Evolutionary conservation across 2,797 vertebrate genomes (phyloP), one percentile per base, ranked within the genome.

Genomic region (Bovichtus variegatus): DNA sequence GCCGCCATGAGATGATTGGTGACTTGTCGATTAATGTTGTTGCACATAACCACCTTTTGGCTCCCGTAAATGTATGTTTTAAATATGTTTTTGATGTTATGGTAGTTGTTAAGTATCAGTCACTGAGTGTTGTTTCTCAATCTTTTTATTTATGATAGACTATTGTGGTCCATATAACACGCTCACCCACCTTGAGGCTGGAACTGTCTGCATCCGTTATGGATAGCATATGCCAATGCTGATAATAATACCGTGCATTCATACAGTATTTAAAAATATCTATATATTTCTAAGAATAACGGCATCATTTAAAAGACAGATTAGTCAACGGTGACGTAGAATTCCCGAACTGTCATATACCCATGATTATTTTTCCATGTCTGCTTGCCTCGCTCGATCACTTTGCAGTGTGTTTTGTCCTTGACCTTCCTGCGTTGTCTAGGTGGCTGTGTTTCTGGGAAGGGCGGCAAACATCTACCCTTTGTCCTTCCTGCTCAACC

Each of bases 401-500:
- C n/a, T 25, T 34, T 11, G 11, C 36, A 49, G 41, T 57, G 21
- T 47, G 36, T 79, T 79, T 4, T 50, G 23, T 89, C 92, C 93
- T 94, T 95, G 82, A 94, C 94, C 9, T 46, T 43, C 2, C 2
- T 53, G 44, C 4, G 13, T 47, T 43, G 9, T 85, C 67, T 68
- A 99, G 98, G 38, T 99, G 82, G 98, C 98, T 0, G 97, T 99
- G 84, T 98, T 99, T 93, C 77, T 99, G 65, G 98, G 98, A 81
- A 96, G 98, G 94, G 97, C 97, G 6, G 97, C 97, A 44, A 99
- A 99, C 93, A 99, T 99, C 90, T 99, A 99, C 86, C 98, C 98
- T 3, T 92, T 99, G 72, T 99, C 98, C 51, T 96, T 99, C 87
- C 94, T 99, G 88, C 95, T 99, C 84, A 99, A 99, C 94, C 71